Evolutionary conservation across 2,113 vertebrate genomes (phyloP).

Genomic region (Cebus imitator): DNA sequence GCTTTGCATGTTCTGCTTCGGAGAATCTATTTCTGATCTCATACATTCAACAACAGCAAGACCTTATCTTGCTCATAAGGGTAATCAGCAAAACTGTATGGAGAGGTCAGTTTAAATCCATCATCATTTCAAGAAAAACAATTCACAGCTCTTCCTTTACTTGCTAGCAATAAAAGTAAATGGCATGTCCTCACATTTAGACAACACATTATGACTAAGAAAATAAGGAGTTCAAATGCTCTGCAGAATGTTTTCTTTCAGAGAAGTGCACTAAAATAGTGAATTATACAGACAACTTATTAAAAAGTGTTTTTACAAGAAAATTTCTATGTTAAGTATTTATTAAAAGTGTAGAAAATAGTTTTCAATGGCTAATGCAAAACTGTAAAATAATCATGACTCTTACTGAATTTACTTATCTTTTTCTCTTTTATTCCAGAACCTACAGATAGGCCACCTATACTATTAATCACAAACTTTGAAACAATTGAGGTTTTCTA

Average conservation of each 20-base stretch:
- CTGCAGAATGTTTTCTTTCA: conserved; percentile 6
- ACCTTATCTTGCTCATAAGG: neutral
- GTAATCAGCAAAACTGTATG: neutral
- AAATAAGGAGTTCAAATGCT: conserved; percentile 51
- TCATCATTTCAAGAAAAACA: neutral
- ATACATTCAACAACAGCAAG: neutral
- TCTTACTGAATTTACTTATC: conserved; percentile 14
- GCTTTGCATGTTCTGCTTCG: neutral
- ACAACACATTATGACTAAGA: conserved; percentile 46
- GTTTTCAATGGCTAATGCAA: neutral
- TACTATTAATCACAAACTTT: conserved; percentile 89
- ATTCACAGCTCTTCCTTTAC: neutral
- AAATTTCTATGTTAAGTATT: neutral
- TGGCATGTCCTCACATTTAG: neutral
- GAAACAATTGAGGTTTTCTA: conserved; percentile 89
- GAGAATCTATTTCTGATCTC: conserved; percentile 7
- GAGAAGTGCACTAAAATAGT: conserved; percentile 33
- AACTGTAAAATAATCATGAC: neutral
- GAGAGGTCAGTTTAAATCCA: neutral
- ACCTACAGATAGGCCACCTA: conserved; percentile 89
- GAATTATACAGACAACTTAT: neutral
- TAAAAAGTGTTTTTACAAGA: neutral
- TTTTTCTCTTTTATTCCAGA: conserved; percentile 84
- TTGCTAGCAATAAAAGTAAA: neutral
- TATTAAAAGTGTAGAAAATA: neutral